These are phyloP conservation scores for Neostethus bicornis DNA, from an alignment of 2,797 vertebrate species.

Conservation along the genomic window DNA sequence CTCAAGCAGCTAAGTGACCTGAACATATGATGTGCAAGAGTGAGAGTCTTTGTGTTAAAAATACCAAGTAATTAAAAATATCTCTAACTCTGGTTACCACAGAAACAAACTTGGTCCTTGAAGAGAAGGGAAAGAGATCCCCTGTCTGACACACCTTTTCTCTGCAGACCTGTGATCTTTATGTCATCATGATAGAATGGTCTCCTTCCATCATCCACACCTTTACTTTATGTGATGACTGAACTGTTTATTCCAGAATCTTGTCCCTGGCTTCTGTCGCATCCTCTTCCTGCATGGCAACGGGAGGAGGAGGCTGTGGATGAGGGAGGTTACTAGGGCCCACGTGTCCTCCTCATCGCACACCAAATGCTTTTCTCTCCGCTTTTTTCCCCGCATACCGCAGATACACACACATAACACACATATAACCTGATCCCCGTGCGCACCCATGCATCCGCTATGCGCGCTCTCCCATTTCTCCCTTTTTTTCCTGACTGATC, in stretches of 20 bases:
- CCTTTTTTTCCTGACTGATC: slow-evolving; percentile 37
- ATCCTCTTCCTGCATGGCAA: slow-evolving; percentile 73
- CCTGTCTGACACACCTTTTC: slow-evolving; percentile 24
- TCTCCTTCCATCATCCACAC: not conserved
- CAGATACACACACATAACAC: slow-evolving; percentile 47
- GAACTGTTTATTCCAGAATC: too few relatives aligned
- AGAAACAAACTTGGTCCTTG: slow-evolving; percentile 14
- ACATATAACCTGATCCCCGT: slow-evolving; percentile 29
- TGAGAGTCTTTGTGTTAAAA: not conserved
- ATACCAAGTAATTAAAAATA: not conserved
- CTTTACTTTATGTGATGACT: not conserved
- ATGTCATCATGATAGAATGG: not conserved
- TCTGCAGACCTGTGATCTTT: slow-evolving; percentile 12
- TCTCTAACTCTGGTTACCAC: slow-evolving; percentile 10
- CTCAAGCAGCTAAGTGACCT: not conserved
- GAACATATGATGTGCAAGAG: not conserved
- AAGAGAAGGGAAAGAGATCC: too few relatives aligned
- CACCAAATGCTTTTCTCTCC: slow-evolving; percentile 52
- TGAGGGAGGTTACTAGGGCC: slow-evolving; percentile 71
- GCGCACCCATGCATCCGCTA: slow-evolving; percentile 52
- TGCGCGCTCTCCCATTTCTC: slow-evolving; percentile 43
- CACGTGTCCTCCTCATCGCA: slow-evolving; percentile 73
- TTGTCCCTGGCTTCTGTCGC: slow-evolving; percentile 34
- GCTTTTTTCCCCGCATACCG: slow-evolving; percentile 67
- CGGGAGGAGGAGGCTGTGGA: slow-evolving; percentile 66